Evolutionary conservation across 2,797 vertebrate genomes (phyloP), one percentile per base, ranked within the genome.

Genomic region (Percopsis omiscomaycus): DNA sequence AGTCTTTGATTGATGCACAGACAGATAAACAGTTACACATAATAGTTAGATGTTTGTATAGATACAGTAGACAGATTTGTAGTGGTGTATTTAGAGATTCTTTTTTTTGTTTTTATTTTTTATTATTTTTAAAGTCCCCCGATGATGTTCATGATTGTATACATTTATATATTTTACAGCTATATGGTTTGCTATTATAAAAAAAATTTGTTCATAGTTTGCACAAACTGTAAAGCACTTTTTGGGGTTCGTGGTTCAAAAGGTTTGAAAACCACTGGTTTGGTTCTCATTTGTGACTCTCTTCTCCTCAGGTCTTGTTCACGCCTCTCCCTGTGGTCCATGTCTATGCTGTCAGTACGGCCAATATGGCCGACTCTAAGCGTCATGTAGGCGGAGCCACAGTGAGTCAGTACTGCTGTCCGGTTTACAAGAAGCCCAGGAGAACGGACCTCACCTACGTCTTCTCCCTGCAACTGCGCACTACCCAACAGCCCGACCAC

Each of bases 361-460:
- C 78, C 84, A 61, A 61, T 3, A 51, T 68, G 45, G 83, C 73
- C 53, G 79, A 78, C 49, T 12, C 10, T 15, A 72, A 37, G 55
- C 79, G 68, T 0, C 58, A 3, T 68, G 27, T 69, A 0, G 73
- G 61, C 0, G 55, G 27, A 1, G 64, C 73, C 29, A 14, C 62
- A 0, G 0, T 80, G 28, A 79, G 49, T 8, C 52, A 91, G 28
- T 95, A 95, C 80, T 82, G 77, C 6, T 95, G 94, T 77, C 94
- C 94, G 0, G 93, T 95, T 52, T 95, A 95, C 68, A 95, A 90
- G 83, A 94, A 93, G 37, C 93, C 94, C 1, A 81, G 80, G 0
- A 89, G 94, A 46, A 95, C 94, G 12, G 93, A 95, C 80, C 89
- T 92, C 54, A 94, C 92, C 0, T 95, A 91, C 80, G 89, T 95